phyloP scores from a whole-genome alignment of 2,888 invertebrate species.

The Marronus borbonicus region DNA sequence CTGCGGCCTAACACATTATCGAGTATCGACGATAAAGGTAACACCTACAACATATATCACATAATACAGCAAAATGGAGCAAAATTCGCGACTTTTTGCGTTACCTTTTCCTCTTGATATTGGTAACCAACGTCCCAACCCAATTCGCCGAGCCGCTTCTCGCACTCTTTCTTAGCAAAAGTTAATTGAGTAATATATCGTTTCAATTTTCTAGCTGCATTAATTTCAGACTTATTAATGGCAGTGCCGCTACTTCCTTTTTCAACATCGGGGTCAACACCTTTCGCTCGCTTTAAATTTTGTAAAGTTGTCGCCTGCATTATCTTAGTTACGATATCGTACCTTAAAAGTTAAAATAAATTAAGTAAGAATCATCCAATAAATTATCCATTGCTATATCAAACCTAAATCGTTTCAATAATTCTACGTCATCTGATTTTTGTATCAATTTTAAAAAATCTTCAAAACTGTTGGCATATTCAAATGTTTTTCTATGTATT shows the following conservation, averaged over 20 bases:
- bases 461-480: constrained; percentile 91
- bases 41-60: constrained; percentile 71
- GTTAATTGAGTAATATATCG: constrained; percentile 88
- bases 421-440: constrained; percentile 85
- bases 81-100: not conserved
- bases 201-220: constrained; percentile 86
- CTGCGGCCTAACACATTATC: constrained; percentile 86
- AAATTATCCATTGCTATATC: constrained; percentile 45
- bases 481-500: constrained; percentile 86
- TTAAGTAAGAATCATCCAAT: not conserved
- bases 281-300: constrained; percentile 90
- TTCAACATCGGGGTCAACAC: constrained; percentile 79
- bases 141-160: constrained; percentile 80
- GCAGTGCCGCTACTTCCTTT: constrained; percentile 72
- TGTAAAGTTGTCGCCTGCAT: constrained; percentile 95
- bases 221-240: constrained; percentile 82
- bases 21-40: constrained; percentile 82
- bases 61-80: not conserved
- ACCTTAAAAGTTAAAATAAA: constrained; percentile 70
- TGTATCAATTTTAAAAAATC: constrained; percentile 90
- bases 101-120: constrained; percentile 60
- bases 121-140: constrained; percentile 83
- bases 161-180: constrained; percentile 86
- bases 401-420: constrained; percentile 86
- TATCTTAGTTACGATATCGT: constrained; percentile 91